Base-by-base conservation (phyloP, 2,113 vertebrate genomes). In the Capreolus pygargus region DNA sequence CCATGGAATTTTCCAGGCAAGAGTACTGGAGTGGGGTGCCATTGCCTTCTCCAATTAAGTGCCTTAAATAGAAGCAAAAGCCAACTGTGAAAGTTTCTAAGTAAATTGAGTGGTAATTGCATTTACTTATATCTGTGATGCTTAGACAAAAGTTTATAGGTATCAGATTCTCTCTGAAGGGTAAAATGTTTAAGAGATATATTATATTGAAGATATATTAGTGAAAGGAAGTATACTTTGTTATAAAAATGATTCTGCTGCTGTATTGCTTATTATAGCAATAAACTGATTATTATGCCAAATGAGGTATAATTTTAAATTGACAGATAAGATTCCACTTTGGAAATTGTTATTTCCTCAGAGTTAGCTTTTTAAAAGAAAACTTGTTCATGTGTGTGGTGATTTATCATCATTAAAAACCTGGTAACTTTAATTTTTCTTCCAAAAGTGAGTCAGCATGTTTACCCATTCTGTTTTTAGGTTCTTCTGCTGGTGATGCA, bases 401-500 rank as follows among this genome's bases (percentile, higher is more conserved):
- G 23, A 43, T 94, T 61, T 89, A 50, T 81, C 95, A n/a, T 2
- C 23, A 2, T 89, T 89, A 67, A 79, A 95, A 55, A 82, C 27
- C 52, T 50, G 28, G 8, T 64, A 33, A n/a, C 60, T 33, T 43
- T 16, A 89, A 17, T 27, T 19, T 70, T 67, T 55, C 81, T 54
- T 58, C 78, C 55, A 86, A 43, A 94, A 58, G 4, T 94, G 43
- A 97, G 85, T 93, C 43, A 74, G 21, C 4, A 13, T 47, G 67
- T 83, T 61, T 91, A 52, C 14, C 1, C 91, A 5, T 98, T 99
- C 94, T 98, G 19, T 87, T 99, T 98, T 86, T 93, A 99, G 99
- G 98, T 95, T 98, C 99, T 96, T 98, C 98, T 98, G 96, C 99
- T 87, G 99, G 98, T 83, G 99, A 99, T 61, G 99, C 99, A 83